phyloP scores from a whole-genome alignment of 2,888 invertebrate genomes.

The Ochropleura leucogaster region DNA sequence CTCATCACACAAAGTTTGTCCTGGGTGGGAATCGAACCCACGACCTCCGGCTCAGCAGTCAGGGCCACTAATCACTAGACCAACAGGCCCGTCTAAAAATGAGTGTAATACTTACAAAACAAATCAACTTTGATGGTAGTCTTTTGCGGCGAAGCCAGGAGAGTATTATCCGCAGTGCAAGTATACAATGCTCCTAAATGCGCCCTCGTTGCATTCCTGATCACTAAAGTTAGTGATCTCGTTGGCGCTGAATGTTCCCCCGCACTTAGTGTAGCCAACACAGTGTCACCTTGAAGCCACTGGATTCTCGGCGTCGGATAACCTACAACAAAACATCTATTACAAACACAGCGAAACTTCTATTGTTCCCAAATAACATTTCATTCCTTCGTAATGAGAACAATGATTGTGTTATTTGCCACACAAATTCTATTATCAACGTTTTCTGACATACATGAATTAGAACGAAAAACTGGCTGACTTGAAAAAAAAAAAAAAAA shows the following conservation, averaged over 20 bases:
- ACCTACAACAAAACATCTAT: slow-evolving; percentile 72
- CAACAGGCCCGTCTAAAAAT: too few species aligned
- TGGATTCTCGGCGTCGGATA: slow-evolving; percentile 85
- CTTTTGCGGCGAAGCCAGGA: slow-evolving; percentile 91
- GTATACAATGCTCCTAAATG: slow-evolving; percentile 92
- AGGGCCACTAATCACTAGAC: too few species aligned
- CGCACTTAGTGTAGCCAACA: slow-evolving; percentile 78
- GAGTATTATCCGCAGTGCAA: slow-evolving; percentile 93
- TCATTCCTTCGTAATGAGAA: slow-evolving; percentile 33
- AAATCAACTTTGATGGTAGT: slow-evolving; percentile 92
- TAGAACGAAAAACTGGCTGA: slow-evolving; percentile 4
- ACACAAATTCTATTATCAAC: slow-evolving; percentile 24
- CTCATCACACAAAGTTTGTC: too few species aligned
- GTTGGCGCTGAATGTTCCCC: slow-evolving; percentile 75
- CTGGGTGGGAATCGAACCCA: too few species aligned
- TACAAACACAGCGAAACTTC: slow-evolving; percentile 20
- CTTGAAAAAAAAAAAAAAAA: slow-evolving; percentile 21
- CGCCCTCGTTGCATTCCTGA: slow-evolving; percentile 87
- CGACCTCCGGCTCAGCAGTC: too few species aligned
- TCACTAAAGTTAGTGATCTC: slow-evolving; percentile 78
- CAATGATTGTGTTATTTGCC: slow-evolving; percentile 32
- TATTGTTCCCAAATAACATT: slow-evolving; percentile 42
- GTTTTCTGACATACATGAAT: slow-evolving; percentile 17
- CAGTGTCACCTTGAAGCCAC: slow-evolving; percentile 85
- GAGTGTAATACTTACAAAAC: slow-evolving; percentile 88